Conservation (phyloP, 2,888 invertebrate species). For the Steinernema scapterisci region DNA sequence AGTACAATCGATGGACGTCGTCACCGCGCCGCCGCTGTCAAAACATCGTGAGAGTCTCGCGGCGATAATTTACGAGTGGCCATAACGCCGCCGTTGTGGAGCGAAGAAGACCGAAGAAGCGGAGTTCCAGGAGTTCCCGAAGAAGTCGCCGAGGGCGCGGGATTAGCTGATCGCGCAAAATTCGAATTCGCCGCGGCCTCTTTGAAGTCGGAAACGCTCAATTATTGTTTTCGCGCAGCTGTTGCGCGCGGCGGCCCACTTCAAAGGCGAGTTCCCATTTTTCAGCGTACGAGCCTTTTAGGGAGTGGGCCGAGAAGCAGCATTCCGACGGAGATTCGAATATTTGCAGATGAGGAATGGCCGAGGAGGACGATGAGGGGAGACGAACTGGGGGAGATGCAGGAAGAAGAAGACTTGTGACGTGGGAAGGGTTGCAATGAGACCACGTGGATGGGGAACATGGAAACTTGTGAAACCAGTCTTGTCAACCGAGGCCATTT, state of each 20-base stretch:
- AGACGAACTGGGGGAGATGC: no score
- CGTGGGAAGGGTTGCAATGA: no score
- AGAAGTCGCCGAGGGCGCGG: neutral
- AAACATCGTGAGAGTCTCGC: slow-evolving; percentile 28
- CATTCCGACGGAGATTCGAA: slow-evolving; percentile 16
- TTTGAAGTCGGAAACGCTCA: slow-evolving; percentile 9
- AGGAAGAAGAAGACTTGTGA: no score
- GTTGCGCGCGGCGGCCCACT: slow-evolving; percentile 29
- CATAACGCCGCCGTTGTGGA: neutral
- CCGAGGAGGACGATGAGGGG: neutral
- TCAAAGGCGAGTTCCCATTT: slow-evolving; percentile 21
- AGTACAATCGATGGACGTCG: slow-evolving; percentile 8
- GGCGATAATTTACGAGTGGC: slow-evolving; percentile 22
- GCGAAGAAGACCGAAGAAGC: neutral
- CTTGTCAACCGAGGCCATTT: no score
- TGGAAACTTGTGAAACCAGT: no score
- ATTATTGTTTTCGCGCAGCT: slow-evolving; percentile 20
- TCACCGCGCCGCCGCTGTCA: slow-evolving; percentile 5
- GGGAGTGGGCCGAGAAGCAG: slow-evolving; percentile 17
- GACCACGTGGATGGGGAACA: no score
- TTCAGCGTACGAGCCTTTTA: slow-evolving; percentile 2
- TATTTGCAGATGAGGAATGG: neutral
- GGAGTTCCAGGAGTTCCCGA: neutral
- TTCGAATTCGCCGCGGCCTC: slow-evolving; percentile 22
- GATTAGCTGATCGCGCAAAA: slow-evolving; percentile 9